These are phyloP conservation scores for Phyllopteryx taeniolatus DNA, from an alignment of 2,113 vertebrate species.

Conservation along the genomic window DNA sequence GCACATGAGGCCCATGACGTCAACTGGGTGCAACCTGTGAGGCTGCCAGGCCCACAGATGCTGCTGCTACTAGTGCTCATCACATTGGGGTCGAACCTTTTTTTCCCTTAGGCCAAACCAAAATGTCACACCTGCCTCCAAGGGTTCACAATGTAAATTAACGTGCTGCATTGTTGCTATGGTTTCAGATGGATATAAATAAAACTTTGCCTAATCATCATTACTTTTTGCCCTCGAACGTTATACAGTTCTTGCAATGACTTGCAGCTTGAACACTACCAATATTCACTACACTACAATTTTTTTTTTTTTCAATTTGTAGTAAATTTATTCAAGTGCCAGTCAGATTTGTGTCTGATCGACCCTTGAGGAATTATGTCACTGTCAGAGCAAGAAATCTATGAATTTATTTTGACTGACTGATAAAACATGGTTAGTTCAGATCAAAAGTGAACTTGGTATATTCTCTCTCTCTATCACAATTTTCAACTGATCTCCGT, in stretches of 20 bases:
- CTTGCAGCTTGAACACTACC: neutral
- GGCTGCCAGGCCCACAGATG: slow-evolving; percentile 56
- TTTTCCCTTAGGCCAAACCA: slow-evolving; percentile 17
- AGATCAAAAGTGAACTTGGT: too few species aligned
- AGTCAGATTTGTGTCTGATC: neutral
- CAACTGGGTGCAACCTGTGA: slow-evolving; percentile 61
- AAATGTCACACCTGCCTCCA: slow-evolving; percentile 3
- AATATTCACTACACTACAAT: neutral
- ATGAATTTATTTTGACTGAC: neutral
- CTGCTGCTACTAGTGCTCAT: slow-evolving; percentile 56
- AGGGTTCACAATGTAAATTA: neutral
- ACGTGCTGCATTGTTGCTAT: neutral
- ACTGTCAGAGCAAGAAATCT: neutral
- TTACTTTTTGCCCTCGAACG: neutral
- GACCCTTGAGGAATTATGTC: neutral
- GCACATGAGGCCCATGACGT: slow-evolving; percentile 57
- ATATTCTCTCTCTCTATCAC: neutral
- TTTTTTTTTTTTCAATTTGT: neutral
- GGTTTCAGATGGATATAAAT: neutral
- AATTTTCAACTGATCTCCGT: neutral
- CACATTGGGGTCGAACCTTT: slow-evolving; percentile 18
- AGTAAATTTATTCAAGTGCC: neutral
- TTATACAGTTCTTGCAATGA: neutral
- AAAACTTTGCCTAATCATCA: neutral
- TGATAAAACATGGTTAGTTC: neutral